Percentiles rank a stretch among this genome's conserved stretches.
These are phyloP conservation scores for Cassiopea andromeda DNA, from an alignment of 30 jellyfish, hydroid and myxozoan genomes.

Conservation along the genomic window DNA sequence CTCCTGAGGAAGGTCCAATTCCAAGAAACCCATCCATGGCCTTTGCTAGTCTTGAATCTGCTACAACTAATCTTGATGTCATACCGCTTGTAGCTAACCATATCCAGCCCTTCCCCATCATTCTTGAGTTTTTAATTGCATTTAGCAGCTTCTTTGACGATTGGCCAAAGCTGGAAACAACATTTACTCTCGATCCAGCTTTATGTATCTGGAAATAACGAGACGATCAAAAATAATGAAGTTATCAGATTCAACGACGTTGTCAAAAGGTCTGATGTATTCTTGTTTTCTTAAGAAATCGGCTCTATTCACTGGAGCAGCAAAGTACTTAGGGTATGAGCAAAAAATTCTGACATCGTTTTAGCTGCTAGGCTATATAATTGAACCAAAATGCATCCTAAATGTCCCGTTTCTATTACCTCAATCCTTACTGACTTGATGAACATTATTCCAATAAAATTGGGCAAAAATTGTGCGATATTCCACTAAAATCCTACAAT, in stretches of 20 bases:
- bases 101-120: conserved; percentile 94
- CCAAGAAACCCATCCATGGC: conserved; percentile 95
- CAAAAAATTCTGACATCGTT: too few species aligned
- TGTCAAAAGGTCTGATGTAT: too few species aligned
- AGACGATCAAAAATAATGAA: neutral
- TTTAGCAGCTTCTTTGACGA: conserved; percentile 54
- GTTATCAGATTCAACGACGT: neutral
- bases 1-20: conserved; percentile 86
- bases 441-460: too few species aligned
- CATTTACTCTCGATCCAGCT: conserved; percentile 86
- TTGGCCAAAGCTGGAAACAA: conserved; percentile 70
- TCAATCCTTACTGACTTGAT: too few species aligned
- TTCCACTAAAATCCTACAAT: too few species aligned
- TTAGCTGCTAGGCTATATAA: too few species aligned
- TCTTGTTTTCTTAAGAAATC: too few species aligned
- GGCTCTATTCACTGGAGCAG: too few species aligned
- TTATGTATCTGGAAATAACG: conserved; percentile 42
- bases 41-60: conserved; percentile 70
- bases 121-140: conserved; percentile 49
- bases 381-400: too few species aligned
- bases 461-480: too few species aligned
- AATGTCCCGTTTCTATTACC: too few species aligned
- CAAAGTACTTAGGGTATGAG: too few species aligned
- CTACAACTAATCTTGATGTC: conserved; percentile 44
- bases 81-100: conserved; percentile 88